Evolutionary conservation across 2,113 vertebrate species (phyloP).

Genomic region (Carassius auratus): DNA sequence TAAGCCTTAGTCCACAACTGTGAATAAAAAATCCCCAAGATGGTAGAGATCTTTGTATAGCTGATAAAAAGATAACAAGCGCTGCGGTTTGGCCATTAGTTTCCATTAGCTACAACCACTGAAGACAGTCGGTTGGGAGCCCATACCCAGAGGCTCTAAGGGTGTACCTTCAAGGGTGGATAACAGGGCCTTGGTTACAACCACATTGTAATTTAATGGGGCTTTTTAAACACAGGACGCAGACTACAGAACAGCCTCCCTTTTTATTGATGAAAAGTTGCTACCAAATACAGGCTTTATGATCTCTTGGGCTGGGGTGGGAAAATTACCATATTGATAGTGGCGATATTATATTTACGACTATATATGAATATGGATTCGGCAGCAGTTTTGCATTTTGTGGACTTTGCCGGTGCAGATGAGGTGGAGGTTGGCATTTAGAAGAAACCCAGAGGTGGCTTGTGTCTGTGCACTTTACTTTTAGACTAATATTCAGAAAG

Average conservation of each 20-base stretch:
- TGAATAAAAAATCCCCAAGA: neutral
- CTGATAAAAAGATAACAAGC: neutral
- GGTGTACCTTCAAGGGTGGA: slow-evolving; percentile 58
- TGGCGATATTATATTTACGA: slow-evolving; percentile 56
- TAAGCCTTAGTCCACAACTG: neutral
- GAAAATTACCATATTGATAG: slow-evolving; percentile 67
- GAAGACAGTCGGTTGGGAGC: slow-evolving; percentile 43
- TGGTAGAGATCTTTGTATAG: neutral
- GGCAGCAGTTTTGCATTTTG: slow-evolving; percentile 55
- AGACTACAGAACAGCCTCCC: slow-evolving; percentile 47
- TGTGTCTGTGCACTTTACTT: slow-evolving; percentile 14
- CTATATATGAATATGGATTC: slow-evolving; percentile 62
- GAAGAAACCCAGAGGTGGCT: neutral
- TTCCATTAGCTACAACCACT: slow-evolving; percentile 44
- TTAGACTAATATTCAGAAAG: neutral
- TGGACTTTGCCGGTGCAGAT: slow-evolving; percentile 35
- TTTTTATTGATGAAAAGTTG: slow-evolving; percentile 58
- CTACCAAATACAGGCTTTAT: slow-evolving; percentile 64
- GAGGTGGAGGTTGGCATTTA: slow-evolving; percentile 40
- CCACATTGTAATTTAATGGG: slow-evolving; percentile 42
- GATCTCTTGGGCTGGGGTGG: slow-evolving; percentile 41
- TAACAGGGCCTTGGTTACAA: slow-evolving; percentile 49
- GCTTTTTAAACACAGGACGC: slow-evolving; percentile 54
- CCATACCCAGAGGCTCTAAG: slow-evolving; percentile 34
- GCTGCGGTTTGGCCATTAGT: slow-evolving; percentile 47